These are phyloP conservation scores for Hydropsyche tenuis DNA, from an alignment of 1,140 invertebrate genomes.

Conservation along the genomic window DNA sequence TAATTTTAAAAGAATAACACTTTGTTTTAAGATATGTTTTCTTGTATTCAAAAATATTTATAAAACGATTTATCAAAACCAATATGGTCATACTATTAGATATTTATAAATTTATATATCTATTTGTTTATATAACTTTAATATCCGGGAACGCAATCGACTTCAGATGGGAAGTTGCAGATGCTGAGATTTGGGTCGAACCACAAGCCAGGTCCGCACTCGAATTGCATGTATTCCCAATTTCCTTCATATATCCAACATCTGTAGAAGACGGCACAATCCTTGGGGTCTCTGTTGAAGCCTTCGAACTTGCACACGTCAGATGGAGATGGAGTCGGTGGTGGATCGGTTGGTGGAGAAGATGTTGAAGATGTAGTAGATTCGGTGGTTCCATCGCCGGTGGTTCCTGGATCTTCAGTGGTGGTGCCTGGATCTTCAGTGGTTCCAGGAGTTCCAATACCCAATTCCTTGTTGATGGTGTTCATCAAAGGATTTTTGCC, in stretches of 20 bases:
- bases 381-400: not conserved
- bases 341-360: not conserved
- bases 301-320: constrained; percentile 24
- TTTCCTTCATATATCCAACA: constrained; percentile 12
- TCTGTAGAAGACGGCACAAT: constrained; percentile 32
- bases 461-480: constrained; percentile 58
- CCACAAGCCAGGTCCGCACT: constrained; percentile 10
- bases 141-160: constrained; percentile 3
- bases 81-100: too few species aligned
- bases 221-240: constrained; percentile 20
- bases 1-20: too few species aligned
- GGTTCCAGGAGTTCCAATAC: not conserved
- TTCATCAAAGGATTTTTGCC: constrained; percentile 59
- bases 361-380: not conserved
- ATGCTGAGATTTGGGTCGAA: not conserved
- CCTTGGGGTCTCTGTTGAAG: constrained; percentile 11
- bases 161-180: constrained; percentile 10
- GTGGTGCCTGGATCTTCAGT: not conserved
- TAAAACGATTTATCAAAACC: too few species aligned
- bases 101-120: too few species aligned
- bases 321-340: constrained; percentile 19
- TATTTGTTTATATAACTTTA: too few species aligned
- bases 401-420: not conserved
- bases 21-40: too few species aligned
- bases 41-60: too few species aligned